Percentiles rank a stretch among this genome's conserved stretches.
Evolutionary conservation across 2,797 vertebrate species (phyloP).

Genomic region (Danio aesculapii): DNA sequence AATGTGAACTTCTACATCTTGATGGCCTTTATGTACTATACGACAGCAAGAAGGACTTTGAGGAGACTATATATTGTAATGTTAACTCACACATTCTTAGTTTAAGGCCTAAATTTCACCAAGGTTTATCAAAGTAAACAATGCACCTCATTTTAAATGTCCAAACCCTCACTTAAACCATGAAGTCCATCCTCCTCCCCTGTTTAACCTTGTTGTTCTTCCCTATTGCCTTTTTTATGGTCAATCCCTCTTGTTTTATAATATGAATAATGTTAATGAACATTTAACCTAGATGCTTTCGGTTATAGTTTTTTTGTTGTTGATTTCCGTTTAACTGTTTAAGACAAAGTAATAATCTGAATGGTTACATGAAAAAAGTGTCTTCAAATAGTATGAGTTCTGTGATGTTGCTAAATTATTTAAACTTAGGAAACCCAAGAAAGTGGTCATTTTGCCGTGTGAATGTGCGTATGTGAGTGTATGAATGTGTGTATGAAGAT

Average conservation of each 20-base stretch:
- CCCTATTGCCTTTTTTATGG: constrained; percentile 26
- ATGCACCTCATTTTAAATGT: background rate
- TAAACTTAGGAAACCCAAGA: constrained; percentile 62
- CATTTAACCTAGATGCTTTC: constrained; percentile 41
- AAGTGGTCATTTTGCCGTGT: constrained; percentile 62
- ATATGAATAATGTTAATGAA: constrained; percentile 1
- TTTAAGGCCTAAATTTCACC: background rate
- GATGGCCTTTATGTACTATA: background rate
- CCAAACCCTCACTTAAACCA: constrained; percentile 2
- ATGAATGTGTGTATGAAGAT: constrained; percentile 38
- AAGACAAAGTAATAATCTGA: constrained; percentile 50
- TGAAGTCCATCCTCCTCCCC: constrained; percentile 11
- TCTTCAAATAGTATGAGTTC: constrained; percentile 55
- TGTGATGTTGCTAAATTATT: constrained; percentile 73
- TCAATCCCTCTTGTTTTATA: background rate
- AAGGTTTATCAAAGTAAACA: background rate
- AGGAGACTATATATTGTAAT: background rate
- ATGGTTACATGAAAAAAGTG: constrained; percentile 42
- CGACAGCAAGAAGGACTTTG: background rate
- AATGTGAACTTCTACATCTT: background rate
- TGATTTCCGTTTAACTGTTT: constrained; percentile 46
- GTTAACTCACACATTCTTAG: background rate
- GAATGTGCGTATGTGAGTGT: constrained; percentile 46
- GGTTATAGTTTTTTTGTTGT: constrained; percentile 44
- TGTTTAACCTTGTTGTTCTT: constrained; percentile 4